These are phyloP conservation scores for Heterocephalus glaber DNA, from an alignment of 2,113 vertebrate species.

Conservation along the genomic window DNA sequence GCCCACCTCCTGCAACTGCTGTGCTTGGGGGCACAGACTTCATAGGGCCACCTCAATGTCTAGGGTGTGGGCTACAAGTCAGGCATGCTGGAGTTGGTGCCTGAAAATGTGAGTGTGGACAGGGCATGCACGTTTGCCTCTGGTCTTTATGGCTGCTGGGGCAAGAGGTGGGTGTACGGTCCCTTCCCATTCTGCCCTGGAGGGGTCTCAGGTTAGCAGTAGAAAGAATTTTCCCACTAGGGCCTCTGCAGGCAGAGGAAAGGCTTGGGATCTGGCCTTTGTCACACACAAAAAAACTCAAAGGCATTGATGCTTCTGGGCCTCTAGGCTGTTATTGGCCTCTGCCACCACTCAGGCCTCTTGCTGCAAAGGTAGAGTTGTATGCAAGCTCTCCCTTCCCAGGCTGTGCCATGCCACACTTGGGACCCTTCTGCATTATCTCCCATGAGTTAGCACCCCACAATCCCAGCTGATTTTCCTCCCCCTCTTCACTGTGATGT, in stretches of 20 bases:
- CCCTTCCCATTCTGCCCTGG: background rate
- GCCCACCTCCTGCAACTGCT: background rate
- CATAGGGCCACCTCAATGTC: background rate
- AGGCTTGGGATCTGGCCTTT: background rate
- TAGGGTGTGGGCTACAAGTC: background rate
- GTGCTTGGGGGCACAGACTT: background rate
- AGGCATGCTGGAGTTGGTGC: background rate
- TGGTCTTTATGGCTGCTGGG: background rate
- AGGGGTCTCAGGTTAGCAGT: background rate
- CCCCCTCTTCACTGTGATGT: background rate
- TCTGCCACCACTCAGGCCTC: background rate
- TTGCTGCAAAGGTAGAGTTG: background rate
- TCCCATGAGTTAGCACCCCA: background rate
- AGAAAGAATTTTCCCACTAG: background rate
- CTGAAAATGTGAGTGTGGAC: fast-evolving
- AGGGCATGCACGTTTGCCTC: fast-evolving
- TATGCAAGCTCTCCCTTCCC: background rate
- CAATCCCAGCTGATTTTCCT: background rate
- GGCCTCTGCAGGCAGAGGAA: background rate
- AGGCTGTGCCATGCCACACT: fast-evolving
- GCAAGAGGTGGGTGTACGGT: background rate
- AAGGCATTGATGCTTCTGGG: background rate
- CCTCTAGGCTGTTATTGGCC: background rate
- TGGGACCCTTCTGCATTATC: background rate
- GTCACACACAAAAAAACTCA: background rate